Base-by-base conservation (phyloP, 1,140 invertebrate genomes). In the Lepidurus packardi region DNA sequence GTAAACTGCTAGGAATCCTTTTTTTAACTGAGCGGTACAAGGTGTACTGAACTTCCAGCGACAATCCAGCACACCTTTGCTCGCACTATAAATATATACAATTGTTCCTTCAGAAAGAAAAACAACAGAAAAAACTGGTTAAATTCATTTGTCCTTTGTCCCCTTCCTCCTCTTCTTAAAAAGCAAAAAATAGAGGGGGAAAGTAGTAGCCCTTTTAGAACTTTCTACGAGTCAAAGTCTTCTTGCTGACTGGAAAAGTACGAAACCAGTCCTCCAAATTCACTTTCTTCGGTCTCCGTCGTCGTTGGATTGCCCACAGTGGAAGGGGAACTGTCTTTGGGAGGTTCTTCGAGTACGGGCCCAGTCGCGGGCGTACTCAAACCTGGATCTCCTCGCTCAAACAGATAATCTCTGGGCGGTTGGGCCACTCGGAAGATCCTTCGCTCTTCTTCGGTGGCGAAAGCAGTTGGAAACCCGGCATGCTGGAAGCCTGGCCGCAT, bases 201-300 rank as follows among this genome's bases (percentile, higher is more conserved):
- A 34, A 34, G 3, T 34, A 34, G 2, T 34, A 34, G 34, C 34
- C 2, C 34, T 34, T 3, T 34, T 34, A 34, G 3, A 4, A 34
- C 34, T 34, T 16, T 77, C 42, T 88, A 88, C 84, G 87, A 86
- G 80, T 89, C 88, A 73, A 89, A 86, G 84, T 92, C 91, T 84
- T 93, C 92, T 83, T 93, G 91, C 85, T 93, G 92, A 85, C 92
- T 93, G 79, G 92, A 93, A 85, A 94, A 94, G 85, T 94, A 94
- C 79, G 92, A 93, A n/a, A 93, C 92, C 78, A 94, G 86, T 16
- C 92, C 92, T n/a, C 92, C 91, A 84, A 93, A 93, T 82, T 92
- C 92, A 43, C 91, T 88, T 73, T 89, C 88, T 80, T 90, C 65
- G 21, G 75, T 42, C 25, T 43, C 76, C 21, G 44, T 65, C 34